These are phyloP conservation scores for Eupeodes luniger DNA, from an alignment of 2,888 invertebrate species.

Conservation along the genomic window DNA sequence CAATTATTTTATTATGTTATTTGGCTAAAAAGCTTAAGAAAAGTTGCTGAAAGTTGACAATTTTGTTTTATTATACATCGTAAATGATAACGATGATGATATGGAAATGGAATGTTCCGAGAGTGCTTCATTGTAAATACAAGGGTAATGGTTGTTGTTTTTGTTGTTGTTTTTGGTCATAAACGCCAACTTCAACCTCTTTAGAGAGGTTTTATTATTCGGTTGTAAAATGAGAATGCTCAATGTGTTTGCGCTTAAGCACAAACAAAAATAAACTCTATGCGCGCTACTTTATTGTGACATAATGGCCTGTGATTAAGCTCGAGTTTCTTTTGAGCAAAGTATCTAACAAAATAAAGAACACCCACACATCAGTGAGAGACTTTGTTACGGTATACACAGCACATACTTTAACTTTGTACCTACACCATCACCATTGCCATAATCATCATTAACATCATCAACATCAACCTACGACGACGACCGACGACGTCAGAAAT, in stretches of 20 bases:
- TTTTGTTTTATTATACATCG: slow-evolving; percentile 42
- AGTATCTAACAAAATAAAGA: background rate
- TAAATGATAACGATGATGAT: slow-evolving; percentile 70
- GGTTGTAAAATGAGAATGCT: slow-evolving; percentile 50
- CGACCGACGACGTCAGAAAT: background rate
- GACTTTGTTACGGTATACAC: background rate
- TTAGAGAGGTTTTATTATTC: background rate
- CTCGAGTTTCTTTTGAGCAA: slow-evolving; percentile 34
- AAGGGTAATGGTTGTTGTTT: background rate
- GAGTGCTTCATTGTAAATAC: background rate
- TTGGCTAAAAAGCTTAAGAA: slow-evolving; percentile 50
- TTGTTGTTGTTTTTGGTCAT: background rate
- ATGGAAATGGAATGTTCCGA: slow-evolving; percentile 51
- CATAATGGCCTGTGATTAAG: slow-evolving; percentile 33
- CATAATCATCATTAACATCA: background rate
- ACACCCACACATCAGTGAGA: background rate
- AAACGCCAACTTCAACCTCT: background rate
- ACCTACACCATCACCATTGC: background rate
- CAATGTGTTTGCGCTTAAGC: slow-evolving; percentile 29
- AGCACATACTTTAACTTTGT: background rate
- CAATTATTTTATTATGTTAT: slow-evolving; percentile 51
- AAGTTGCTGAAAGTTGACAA: slow-evolving; percentile 57
- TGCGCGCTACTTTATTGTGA: slow-evolving; percentile 22
- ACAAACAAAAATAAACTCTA: slow-evolving; percentile 13
- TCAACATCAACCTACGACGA: background rate